Base-by-base conservation (phyloP, 2,888 invertebrate genomes). In the Melanophora roralis region DNA sequence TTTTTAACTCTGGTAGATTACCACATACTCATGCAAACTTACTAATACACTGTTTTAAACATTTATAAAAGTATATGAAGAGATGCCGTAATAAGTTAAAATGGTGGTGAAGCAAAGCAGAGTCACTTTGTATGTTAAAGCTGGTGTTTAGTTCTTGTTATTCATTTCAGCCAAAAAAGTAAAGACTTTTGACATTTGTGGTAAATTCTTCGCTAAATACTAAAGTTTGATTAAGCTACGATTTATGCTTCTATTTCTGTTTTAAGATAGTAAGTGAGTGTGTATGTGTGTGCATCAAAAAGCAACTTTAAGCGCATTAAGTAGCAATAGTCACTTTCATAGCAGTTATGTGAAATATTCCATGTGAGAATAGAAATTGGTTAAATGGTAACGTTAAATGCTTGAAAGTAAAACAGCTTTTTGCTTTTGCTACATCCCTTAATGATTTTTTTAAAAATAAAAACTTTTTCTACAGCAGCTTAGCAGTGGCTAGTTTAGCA, bases 181-280 rank as follows among this genome's bases (percentile, higher is more conserved):
- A 78, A 69, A 73, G 68, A 78, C 73, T 59, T 74, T 73, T 78
- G 68, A 74, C 68, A 78, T 74, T 74, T 73, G 68, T 73, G 78
- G 43, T 64, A 69, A 57, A 68, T 62, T 60, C 57, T 68, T n/a
- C 43, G 47, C 34, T 69, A 43, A 49, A 71, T 51, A 34, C 40
- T 64, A 34, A 45, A 62, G 21, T n/a, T 47, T 47, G 36, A 64
- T 36, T 64, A 21, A 16, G 47, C 40, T 57, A 19, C 38, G 8
- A 32, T 38, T 7, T 62, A 2, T 55, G 36, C n/a, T n/a, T n/a
- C n/a, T n/a, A 21, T 49, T 16, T 19, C 1, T 45, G 36, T 45
- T 1, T 38, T 40, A 2, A 19, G 16, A 34, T 19, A 19, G n/a
- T 11, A 19, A 38, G 11, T 8, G 16, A 5, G n/a, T 32, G 2